These are phyloP conservation scores for Molossus alvarezi DNA, from an alignment of 2,797 vertebrate species.

Conservation along the genomic window DNA sequence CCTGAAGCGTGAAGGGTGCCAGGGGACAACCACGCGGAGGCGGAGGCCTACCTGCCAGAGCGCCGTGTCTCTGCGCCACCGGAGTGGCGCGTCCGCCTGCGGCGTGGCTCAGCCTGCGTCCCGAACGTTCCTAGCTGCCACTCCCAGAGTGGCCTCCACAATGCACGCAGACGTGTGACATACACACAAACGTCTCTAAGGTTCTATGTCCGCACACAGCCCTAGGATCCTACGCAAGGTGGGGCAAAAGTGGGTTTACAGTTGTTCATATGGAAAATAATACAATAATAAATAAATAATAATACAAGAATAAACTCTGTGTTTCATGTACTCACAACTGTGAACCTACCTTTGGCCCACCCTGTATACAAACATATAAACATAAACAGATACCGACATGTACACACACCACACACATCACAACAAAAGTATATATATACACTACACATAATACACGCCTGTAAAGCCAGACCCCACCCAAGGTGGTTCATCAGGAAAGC, in stretches of 20 bases:
- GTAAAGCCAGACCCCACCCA: not conserved
- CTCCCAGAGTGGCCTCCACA: not conserved
- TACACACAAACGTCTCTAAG: not conserved
- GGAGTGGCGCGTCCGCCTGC: not conserved
- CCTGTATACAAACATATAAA: not conserved
- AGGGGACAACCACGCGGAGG: not conserved
- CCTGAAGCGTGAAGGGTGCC: not conserved
- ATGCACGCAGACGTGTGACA: not conserved
- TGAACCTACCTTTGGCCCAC: not conserved
- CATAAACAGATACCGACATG: not conserved
- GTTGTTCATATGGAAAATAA: not conserved
- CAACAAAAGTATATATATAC: not conserved
- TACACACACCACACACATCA: too few relatives aligned
- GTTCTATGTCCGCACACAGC: not conserved
- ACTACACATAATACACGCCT: accelerated
- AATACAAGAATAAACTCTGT: not conserved
- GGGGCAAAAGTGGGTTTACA: not conserved
- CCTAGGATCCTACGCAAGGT: not conserved
- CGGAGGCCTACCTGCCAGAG: not conserved
- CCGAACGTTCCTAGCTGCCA: not conserved
- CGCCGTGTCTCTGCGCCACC: not conserved
- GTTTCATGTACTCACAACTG: not conserved
- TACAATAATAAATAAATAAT: not conserved
- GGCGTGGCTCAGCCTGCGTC: accelerated
- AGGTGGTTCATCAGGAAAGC: not conserved